Base-by-base conservation (phyloP, 1,140 invertebrate species). In the Ridgeia piscesae region DNA sequence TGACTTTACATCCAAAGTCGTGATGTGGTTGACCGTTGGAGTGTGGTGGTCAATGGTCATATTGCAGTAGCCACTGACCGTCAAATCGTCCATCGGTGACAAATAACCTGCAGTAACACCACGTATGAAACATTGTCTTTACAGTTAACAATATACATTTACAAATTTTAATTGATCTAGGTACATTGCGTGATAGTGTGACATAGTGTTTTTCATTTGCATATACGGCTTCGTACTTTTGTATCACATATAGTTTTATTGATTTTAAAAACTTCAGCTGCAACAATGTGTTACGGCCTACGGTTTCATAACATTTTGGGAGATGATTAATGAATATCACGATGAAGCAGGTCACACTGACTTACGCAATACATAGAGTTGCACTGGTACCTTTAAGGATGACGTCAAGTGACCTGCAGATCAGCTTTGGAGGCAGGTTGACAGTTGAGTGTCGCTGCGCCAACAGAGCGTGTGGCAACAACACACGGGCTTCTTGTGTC, bases 381-480 rank as follows among this genome's bases (percentile, higher is more conserved):
- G 17, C 11, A 77, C 11, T 77, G 58, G 58, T 34, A 95, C 94
- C 94, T 94, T 94, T 95, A 27, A 94, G 92, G 33, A 93, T 93
- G 91, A 95, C 92, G 92, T 95, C 94, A 34, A 94, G 93, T 31
- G 93, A 88, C 48, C 94, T 93, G 89, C 94, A 95, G 92, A 94
- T 94, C 50, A 94, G 93, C 58, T 93, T 93, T 17, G 92, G 92
- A 21, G 94, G 94, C 6, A 95, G 93, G 58, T 92, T 92, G 8
- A 95, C 90, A 88, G 50, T 34, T 27, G 94, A 94, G n/a, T 92
- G 35, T 89, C 93, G 92, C 92, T 94, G 94, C 31, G 94, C 93
- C 1, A 94, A 35, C 27, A 95, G 77, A 89, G 92, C 93, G 92
- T 94, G 93, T 17, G 93, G 92, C 93, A 94, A 94, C 0, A 94